Percentiles rank a stretch among this genome's conserved stretches.
Evolutionary conservation across 2,797 vertebrate genomes (phyloP).

Genomic region (Oreochromis mossambicus): DNA sequence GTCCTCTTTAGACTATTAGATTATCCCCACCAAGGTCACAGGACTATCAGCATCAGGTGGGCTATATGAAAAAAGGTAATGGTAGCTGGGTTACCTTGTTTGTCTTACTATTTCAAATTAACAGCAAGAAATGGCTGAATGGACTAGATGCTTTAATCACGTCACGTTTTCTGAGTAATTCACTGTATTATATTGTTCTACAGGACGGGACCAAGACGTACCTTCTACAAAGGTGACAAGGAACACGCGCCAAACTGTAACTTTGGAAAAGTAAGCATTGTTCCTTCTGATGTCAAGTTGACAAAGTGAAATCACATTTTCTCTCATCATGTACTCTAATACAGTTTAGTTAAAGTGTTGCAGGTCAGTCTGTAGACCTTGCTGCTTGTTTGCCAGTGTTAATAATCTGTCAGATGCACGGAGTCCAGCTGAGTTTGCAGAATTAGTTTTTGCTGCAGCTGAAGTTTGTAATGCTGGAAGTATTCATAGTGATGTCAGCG

Average conservation of each 20-base stretch:
- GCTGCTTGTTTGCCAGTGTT: not conserved
- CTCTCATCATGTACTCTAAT: not conserved
- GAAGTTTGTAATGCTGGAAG: not conserved
- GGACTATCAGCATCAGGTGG: constrained; percentile 16
- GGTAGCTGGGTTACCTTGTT: not conserved
- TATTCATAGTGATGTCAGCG: not conserved
- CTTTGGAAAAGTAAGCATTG: constrained; percentile 42
- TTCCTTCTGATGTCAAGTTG: not conserved
- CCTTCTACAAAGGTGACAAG: not conserved
- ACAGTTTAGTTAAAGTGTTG: not conserved
- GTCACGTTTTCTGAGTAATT: not conserved
- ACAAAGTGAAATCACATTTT: not conserved
- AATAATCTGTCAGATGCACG: not conserved
- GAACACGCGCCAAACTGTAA: not conserved
- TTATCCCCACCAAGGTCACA: constrained; percentile 36
- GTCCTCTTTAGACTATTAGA: constrained; percentile 25
- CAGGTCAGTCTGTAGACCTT: not conserved
- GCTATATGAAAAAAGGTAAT: constrained; percentile 23
- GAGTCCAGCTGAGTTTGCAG: not conserved
- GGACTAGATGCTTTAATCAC: not conserved
- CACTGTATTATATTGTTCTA: not conserved
- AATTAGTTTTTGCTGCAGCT: not conserved
- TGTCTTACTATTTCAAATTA: not conserved
- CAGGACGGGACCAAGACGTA: constrained; percentile 22
- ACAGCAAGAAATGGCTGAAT: not conserved